These are phyloP conservation scores for Montipora foliosa DNA, from an alignment of 64 coral and sea anemone species.

Conservation along the genomic window DNA sequence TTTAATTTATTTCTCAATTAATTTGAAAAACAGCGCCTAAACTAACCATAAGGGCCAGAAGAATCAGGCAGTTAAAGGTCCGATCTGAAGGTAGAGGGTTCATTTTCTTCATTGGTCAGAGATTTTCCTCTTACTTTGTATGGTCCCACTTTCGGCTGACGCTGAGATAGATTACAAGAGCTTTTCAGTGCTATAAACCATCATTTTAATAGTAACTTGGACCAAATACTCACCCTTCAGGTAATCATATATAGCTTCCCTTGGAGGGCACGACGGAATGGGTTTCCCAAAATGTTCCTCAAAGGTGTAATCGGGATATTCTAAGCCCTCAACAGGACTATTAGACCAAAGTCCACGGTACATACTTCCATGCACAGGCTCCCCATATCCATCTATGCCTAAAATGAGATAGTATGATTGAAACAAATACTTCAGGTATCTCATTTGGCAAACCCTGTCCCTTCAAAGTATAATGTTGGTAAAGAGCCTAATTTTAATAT, in stretches of 20 bases:
- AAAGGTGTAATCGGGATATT: conserved; percentile 71
- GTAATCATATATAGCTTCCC: conserved; percentile 60
- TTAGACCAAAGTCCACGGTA: conserved; percentile 75
- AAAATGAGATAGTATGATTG: background rate
- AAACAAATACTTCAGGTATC: background rate
- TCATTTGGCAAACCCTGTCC: background rate
- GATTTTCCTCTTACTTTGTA: too few relatives aligned
- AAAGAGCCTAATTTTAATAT: too few relatives aligned
- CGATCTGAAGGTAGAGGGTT: too few relatives aligned
- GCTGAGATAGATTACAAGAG: background rate
- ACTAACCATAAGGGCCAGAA: too few relatives aligned
- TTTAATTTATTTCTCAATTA: too few relatives aligned
- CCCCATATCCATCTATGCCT: conserved; percentile 65
- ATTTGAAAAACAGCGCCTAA: too few relatives aligned
- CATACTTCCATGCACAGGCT: conserved; percentile 58
- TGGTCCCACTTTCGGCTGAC: too few relatives aligned
- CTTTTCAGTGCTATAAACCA: background rate
- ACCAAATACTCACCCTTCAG: conserved; percentile 30
- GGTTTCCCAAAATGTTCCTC: conserved; percentile 68
- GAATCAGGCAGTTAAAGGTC: too few relatives aligned
- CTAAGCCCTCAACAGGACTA: conserved; percentile 47
- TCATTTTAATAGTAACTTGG: background rate
- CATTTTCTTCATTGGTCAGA: too few relatives aligned
- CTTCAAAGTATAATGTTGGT: background rate
- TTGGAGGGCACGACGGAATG: conserved; percentile 66